A percentile compares a stretch with the other conserved stretches of the same genome.
These are phyloP conservation scores for Camponotus vicinus DNA, from an alignment of 1,140 invertebrate species.

Conservation along the genomic window DNA sequence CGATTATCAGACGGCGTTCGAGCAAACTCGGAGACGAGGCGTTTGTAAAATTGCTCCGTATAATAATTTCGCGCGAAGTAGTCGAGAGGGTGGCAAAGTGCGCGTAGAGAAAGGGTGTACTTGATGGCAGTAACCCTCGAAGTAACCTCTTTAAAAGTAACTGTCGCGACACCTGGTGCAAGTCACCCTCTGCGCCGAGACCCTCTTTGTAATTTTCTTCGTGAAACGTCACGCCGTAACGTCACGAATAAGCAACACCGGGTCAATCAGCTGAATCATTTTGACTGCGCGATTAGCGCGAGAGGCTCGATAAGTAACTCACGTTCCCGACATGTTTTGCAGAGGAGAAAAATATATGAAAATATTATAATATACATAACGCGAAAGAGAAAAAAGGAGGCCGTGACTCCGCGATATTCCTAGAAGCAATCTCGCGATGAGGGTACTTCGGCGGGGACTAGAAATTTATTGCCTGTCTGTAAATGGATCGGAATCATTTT, in stretches of 20 bases:
- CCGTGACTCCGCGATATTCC: constrained; percentile 41
- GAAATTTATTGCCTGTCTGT: constrained; percentile 68
- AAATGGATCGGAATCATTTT: constrained; percentile 73
- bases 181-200: constrained; percentile 47
- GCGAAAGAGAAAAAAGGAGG: constrained; percentile 47
- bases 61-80: constrained; percentile 69
- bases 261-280: constrained; percentile 48
- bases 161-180: constrained; percentile 78
- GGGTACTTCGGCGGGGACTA: constrained; percentile 18
- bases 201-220: constrained; percentile 62
- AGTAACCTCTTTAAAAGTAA: constrained; percentile 81
- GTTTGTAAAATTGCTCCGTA: constrained; percentile 66
- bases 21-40: constrained; percentile 51
- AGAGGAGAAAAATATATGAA: not conserved
- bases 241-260: not conserved
- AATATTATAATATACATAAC: constrained; percentile 39
- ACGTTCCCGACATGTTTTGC: not conserved
- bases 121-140: constrained; percentile 72
- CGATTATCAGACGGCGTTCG: constrained; percentile 19
- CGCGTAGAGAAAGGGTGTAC: constrained; percentile 53
- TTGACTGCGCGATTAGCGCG: constrained; percentile 52
- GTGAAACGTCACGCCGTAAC: constrained; percentile 50
- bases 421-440: constrained; percentile 64
- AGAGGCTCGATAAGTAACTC: constrained; percentile 25
- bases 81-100: constrained; percentile 69